Evolutionary conservation across 2,888 invertebrate genomes (phyloP).

Genomic region (Torymus aiolomorphi): DNA sequence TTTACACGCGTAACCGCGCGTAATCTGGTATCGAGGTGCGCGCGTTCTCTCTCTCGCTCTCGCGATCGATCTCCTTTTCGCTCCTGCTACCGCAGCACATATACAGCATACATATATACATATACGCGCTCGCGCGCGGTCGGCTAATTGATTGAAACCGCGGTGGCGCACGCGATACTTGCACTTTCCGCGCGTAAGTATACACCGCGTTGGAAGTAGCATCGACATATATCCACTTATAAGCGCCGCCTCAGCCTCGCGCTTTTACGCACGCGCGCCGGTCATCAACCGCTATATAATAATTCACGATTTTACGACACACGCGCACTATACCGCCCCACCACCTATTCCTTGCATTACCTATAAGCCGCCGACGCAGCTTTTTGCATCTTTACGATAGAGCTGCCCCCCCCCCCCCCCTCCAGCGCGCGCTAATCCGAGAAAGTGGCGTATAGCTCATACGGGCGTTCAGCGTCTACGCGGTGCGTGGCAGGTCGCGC

Average conservation of each 20-base stretch:
- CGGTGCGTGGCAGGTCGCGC: not conserved
- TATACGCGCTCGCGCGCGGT: no score
- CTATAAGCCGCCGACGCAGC: no score
- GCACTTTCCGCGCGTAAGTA: conserved; percentile 16
- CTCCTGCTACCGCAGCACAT: not conserved
- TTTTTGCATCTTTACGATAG: no score
- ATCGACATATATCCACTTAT: not conserved
- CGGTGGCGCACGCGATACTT: conserved; percentile 34
- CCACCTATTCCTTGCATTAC: no score
- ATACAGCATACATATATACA: no score
- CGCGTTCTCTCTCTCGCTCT: not conserved
- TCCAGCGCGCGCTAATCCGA: conserved; percentile 26
- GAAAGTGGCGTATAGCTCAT: conserved; percentile 17
- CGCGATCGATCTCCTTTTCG: conserved; percentile 16
- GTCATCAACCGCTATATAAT: not conserved
- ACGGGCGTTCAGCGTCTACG: not conserved
- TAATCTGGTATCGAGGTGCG: conserved; percentile 25
- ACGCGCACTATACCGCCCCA: no score
- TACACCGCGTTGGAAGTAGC: not conserved
- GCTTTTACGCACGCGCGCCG: no score
- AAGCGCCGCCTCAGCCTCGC: not conserved
- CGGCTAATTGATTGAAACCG: conserved; percentile 46
- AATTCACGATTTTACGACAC: no score
- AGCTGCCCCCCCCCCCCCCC: no score
- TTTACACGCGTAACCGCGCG: conserved; percentile 20